A percentile compares a stretch with the other conserved stretches of the same genome.
These are phyloP conservation scores for Lithophane semibrunnea DNA, from an alignment of 2,888 invertebrate species.

Conservation along the genomic window DNA sequence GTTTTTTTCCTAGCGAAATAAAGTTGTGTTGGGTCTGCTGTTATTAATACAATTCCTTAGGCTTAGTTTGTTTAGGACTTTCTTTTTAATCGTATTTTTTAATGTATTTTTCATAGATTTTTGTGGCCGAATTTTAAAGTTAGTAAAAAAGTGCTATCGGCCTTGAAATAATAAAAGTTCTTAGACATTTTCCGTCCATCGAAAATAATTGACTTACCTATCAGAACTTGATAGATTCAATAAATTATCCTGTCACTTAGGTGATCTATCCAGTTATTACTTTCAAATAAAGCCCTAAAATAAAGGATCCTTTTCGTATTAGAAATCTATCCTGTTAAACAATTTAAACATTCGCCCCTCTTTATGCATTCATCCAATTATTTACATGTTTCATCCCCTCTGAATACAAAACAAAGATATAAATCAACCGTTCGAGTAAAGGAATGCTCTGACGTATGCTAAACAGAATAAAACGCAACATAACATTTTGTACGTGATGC, in stretches of 20 bases:
- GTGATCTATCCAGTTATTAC: slow-evolving; percentile 2
- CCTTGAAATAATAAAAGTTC: not conserved
- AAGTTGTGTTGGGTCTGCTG: slow-evolving; percentile 33
- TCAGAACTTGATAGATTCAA: slow-evolving; percentile 17
- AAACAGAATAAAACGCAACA: slow-evolving; percentile 46
- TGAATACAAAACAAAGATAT: slow-evolving; percentile 56
- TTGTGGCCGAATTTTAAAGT: not conserved
- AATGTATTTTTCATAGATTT: slow-evolving; percentile 1
- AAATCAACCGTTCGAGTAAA: slow-evolving; percentile 31
- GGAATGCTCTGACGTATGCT: slow-evolving; percentile 45
- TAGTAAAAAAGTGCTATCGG: not conserved
- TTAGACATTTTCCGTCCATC: not conserved
- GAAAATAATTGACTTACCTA: not conserved
- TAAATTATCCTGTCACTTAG: slow-evolving; percentile 2
- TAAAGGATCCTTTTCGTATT: not conserved
- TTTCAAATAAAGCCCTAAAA: not conserved
- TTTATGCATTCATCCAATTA: slow-evolving; percentile 43
- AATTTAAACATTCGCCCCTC: not conserved
- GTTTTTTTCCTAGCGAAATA: slow-evolving; percentile 55
- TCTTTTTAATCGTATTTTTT: slow-evolving; percentile 28
- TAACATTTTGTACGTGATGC: slow-evolving; percentile 19
- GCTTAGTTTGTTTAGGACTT: slow-evolving; percentile 33
- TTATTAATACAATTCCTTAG: slow-evolving; percentile 39
- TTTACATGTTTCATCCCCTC: slow-evolving; percentile 27
- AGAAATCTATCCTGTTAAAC: not conserved